Conservation (phyloP, 2,797 vertebrate genomes). For the Nyctibius grandis region DNA sequence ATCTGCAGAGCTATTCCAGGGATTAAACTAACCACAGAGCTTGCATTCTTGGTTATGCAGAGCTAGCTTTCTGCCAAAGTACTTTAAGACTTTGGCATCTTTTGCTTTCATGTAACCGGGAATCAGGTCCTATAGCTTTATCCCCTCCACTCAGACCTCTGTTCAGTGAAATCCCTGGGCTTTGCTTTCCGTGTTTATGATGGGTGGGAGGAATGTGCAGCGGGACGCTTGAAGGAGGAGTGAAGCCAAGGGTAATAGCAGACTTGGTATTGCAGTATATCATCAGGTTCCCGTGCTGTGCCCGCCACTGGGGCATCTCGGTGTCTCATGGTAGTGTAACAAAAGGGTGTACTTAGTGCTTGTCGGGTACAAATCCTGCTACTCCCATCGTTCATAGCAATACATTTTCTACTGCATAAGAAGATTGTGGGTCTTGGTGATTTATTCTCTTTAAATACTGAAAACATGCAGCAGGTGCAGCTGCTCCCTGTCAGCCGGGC, state of each 20-base stretch:
- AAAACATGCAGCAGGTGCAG: background rate
- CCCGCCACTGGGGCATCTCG: rapidly evolving
- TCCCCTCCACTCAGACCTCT: background rate
- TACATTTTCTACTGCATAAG: rapidly evolving
- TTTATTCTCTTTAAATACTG: background rate
- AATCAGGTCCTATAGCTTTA: background rate
- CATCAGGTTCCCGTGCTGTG: background rate
- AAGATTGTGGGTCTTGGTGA: background rate
- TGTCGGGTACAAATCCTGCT: rapidly evolving
- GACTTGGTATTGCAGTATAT: background rate
- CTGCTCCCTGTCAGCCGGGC: rapidly evolving
- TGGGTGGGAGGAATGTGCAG: background rate
- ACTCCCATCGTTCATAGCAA: rapidly evolving
- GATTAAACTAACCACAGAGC: constrained; percentile 51
- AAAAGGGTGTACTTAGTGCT: background rate
- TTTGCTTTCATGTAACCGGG: constrained; percentile 12
- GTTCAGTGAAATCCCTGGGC: constrained; percentile 1
- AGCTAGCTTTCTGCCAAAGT: constrained; percentile 35
- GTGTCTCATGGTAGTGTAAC: rapidly evolving
- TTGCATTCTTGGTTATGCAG: constrained; percentile 27
- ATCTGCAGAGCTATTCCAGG: constrained; percentile 32
- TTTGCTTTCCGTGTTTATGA: background rate
- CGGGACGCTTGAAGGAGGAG: background rate
- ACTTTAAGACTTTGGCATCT: constrained; percentile 57
- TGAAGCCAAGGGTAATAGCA: background rate